These are phyloP conservation scores for Shinisaurus crocodilurus DNA, from an alignment of 2,113 vertebrate genomes.

Conservation along the genomic window DNA sequence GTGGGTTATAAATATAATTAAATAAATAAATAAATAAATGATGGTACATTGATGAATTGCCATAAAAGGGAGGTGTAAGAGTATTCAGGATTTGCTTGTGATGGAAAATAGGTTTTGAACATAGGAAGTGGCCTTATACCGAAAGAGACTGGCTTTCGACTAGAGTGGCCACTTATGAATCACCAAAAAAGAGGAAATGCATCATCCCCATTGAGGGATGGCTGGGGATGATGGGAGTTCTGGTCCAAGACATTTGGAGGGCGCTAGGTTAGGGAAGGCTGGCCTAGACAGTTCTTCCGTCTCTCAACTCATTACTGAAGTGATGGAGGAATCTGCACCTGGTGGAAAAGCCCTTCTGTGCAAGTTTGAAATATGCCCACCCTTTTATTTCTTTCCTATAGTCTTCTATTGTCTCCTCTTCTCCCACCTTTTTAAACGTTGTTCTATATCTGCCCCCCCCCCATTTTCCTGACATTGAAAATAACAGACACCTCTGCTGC, in stretches of 20 bases:
- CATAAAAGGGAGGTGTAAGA: background rate
- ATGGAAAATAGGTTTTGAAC: background rate
- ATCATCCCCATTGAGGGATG: too few relatives aligned
- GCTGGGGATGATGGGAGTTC: too few relatives aligned
- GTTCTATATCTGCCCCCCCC: too few relatives aligned
- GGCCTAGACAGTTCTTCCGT: too few relatives aligned
- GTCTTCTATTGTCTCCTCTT: background rate
- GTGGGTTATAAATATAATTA: too few relatives aligned
- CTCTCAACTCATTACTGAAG: background rate
- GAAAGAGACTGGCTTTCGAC: background rate
- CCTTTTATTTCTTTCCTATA: background rate
- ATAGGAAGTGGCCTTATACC: background rate
- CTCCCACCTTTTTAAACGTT: background rate
- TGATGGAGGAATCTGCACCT: background rate
- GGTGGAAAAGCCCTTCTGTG: background rate
- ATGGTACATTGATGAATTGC: background rate
- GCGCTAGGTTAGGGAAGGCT: too few relatives aligned
- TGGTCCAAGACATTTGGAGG: too few relatives aligned
- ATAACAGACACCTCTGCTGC: conserved; percentile 43
- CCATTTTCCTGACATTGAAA: background rate
- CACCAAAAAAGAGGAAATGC: background rate
- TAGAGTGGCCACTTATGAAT: background rate
- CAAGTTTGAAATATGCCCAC: background rate
- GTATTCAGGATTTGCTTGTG: background rate
- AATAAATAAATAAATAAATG: too few relatives aligned